Conservation (phyloP, 1,140 invertebrate genomes). For the Caenorhabditis tropicalis region DNA sequence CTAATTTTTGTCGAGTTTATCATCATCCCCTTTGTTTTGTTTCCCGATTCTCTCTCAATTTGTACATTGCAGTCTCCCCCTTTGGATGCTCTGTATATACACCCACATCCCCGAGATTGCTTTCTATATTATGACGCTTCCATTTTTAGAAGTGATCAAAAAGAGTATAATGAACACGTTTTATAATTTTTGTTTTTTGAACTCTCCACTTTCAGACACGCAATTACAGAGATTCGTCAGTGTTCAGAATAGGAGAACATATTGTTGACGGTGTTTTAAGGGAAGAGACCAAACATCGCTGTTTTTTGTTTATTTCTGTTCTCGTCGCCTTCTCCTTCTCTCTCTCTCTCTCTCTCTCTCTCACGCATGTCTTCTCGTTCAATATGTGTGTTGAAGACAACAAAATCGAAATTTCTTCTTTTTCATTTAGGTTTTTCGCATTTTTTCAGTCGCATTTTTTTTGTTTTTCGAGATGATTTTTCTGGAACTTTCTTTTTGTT, state of each 20-base stretch:
- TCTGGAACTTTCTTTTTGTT: no score
- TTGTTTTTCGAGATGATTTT: no score
- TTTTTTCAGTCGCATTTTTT: no score
- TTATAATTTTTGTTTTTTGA: background rate
- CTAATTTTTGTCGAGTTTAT: background rate
- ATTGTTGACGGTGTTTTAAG: slow-evolving; percentile 10
- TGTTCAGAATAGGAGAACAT: background rate
- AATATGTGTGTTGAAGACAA: no score
- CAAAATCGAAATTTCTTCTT: no score
- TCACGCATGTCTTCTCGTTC: no score
- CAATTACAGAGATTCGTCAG: no score
- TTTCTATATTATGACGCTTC: background rate
- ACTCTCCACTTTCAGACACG: no score
- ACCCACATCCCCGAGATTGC: background rate
- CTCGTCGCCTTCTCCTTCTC: background rate
- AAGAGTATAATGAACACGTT: background rate
- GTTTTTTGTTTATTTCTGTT: background rate
- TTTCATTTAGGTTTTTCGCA: no score
- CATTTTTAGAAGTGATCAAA: background rate
- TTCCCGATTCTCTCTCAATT: background rate
- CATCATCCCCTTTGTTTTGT: background rate
- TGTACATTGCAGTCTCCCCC: slow-evolving; percentile 15
- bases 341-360: background rate
- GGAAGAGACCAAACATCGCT: background rate
- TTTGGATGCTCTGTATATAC: slow-evolving; percentile 5